Evolutionary conservation across 2,888 invertebrate species (phyloP).

Genomic region (Agrochola circellaris): DNA sequence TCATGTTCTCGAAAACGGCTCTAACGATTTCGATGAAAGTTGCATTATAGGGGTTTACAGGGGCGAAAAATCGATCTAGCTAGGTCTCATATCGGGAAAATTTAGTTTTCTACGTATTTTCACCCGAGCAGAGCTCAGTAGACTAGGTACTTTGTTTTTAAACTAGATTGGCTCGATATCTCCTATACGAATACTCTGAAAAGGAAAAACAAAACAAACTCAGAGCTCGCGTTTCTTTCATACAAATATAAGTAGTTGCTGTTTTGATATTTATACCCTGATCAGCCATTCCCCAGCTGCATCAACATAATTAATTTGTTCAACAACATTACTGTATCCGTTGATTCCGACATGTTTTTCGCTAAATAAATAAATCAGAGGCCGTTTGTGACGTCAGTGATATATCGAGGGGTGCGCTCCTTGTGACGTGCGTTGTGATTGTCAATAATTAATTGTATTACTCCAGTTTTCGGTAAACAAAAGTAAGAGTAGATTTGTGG

Average conservation of each 20-base stretch:
- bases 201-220: too few relatives aligned
- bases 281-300: not conserved
- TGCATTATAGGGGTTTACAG: too few relatives aligned
- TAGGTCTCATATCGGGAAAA: too few relatives aligned
- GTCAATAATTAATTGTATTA: conserved; percentile 44
- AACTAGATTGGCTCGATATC: too few relatives aligned
- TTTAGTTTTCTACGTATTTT: too few relatives aligned
- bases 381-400: conserved; percentile 27
- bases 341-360: conserved; percentile 21
- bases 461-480: not conserved
- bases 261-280: not conserved
- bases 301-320: conserved; percentile 38
- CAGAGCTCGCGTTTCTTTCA: not conserved
- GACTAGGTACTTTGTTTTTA: too few relatives aligned
- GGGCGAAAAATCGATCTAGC: too few relatives aligned
- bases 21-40: too few relatives aligned
- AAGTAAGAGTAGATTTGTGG: not conserved
- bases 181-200: too few relatives aligned
- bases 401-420: conserved; percentile 24
- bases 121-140: too few relatives aligned
- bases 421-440: conserved; percentile 30
- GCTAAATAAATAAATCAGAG: conserved; percentile 30
- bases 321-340: conserved; percentile 14
- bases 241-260: not conserved
- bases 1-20: too few relatives aligned